Evolutionary conservation across 1,140 invertebrate genomes (phyloP).

Genomic region (Procambarus virginalis): DNA sequence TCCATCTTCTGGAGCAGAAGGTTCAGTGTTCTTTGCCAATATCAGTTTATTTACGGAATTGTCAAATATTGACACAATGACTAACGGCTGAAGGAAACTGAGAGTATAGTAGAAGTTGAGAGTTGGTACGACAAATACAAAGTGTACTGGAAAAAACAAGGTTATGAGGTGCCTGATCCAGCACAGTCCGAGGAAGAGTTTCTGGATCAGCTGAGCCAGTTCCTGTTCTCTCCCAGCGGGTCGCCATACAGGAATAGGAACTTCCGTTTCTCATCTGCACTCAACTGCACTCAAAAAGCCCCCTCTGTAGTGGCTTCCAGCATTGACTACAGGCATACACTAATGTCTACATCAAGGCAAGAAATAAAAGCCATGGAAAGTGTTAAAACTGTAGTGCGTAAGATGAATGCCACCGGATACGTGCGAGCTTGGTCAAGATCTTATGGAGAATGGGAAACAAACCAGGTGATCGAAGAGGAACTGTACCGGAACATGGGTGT

Average conservation of each 20-base stretch:
- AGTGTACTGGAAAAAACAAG: slow-evolving; percentile 54
- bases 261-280: slow-evolving; percentile 79
- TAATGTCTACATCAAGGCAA: slow-evolving; percentile 76
- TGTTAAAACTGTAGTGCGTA: slow-evolving; percentile 77
- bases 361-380: slow-evolving; percentile 84
- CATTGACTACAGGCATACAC: slow-evolving; percentile 70
- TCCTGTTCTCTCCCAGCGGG: slow-evolving; percentile 81
- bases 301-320: slow-evolving; percentile 53
- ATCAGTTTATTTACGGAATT: slow-evolving; percentile 81
- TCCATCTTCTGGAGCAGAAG: slow-evolving; percentile 71
- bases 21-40: slow-evolving; percentile 80
- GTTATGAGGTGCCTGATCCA: slow-evolving; percentile 15
- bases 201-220: slow-evolving; percentile 74
- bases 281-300: slow-evolving; percentile 78
- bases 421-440: slow-evolving; percentile 80
- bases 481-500: slow-evolving; percentile 86
- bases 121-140: slow-evolving; percentile 76
- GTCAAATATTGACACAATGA: slow-evolving; percentile 75
- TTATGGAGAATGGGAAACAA: slow-evolving; percentile 85
- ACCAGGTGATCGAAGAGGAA: slow-evolving; percentile 84
- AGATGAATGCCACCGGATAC: slow-evolving; percentile 78
- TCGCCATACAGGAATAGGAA: slow-evolving; percentile 80
- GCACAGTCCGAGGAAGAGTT: slow-evolving; percentile 35
- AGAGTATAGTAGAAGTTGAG: slow-evolving; percentile 60
- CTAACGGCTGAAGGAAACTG: slow-evolving; percentile 18